Evolutionary conservation across 2,888 invertebrate species (phyloP).

Genomic region (Drosophila tanythrix): DNA sequence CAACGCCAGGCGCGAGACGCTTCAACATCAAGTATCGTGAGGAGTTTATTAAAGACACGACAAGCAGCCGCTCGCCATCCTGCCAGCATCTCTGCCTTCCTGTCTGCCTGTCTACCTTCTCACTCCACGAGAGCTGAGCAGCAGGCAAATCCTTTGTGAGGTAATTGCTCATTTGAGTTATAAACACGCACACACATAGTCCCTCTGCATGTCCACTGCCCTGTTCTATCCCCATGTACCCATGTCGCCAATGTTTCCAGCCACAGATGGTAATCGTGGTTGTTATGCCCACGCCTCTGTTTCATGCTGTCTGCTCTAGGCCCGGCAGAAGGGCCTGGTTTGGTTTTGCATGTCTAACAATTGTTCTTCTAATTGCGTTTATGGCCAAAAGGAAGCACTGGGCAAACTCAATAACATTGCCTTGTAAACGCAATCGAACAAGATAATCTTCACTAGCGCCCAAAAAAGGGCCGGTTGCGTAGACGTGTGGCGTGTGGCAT

Average conservation of each 20-base stretch:
- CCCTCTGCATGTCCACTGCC: neutral
- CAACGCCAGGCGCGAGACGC: conserved; percentile 74
- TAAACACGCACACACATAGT: conserved; percentile 70
- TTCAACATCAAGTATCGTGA: conserved; percentile 64
- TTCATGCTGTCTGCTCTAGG: conserved; percentile 3
- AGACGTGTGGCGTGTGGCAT: conserved; percentile 61
- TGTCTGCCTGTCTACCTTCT: conserved; percentile 7
- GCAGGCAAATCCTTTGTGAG: conserved; percentile 65
- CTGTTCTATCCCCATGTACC: conserved; percentile 9
- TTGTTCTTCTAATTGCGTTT: conserved; percentile 81
- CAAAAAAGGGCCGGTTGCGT: conserved; percentile 70
- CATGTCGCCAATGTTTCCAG: conserved; percentile 23
- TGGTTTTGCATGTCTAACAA: conserved; percentile 80
- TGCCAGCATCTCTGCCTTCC: conserved; percentile 11
- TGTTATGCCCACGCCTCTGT: conserved; percentile 52
- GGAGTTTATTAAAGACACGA: conserved; percentile 74
- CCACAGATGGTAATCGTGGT: conserved; percentile 71
- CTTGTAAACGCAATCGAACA: conserved; percentile 80
- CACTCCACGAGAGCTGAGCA: conserved; percentile 1
- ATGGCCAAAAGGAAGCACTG: conserved; percentile 63
- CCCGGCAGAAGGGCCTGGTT: conserved; percentile 51
- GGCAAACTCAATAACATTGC: conserved; percentile 47
- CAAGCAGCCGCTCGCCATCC: conserved; percentile 13
- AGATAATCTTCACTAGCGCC: conserved; percentile 67
- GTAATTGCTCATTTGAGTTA: conserved; percentile 80